Percentiles rank a stretch among this genome's conserved stretches.
Conservation (phyloP, 2,113 vertebrate species). For the Pogona vitticeps region DNA sequence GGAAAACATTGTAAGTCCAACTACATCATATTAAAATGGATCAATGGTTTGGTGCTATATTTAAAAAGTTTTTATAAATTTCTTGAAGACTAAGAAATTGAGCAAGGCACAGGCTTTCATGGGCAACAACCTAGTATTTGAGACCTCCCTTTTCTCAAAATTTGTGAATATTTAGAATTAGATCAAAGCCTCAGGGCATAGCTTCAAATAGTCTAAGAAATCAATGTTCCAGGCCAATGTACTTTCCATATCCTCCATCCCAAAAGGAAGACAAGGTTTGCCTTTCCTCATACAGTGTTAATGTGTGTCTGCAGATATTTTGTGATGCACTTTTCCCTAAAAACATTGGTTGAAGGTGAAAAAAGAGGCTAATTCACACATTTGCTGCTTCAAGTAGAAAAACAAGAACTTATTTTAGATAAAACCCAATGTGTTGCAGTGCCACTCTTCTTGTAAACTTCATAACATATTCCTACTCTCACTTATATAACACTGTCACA, state of each 20-base stretch:
- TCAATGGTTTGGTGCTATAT: not conserved
- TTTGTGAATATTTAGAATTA: not conserved
- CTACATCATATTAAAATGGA: not conserved
- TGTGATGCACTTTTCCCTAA: not conserved
- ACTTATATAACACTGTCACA: not conserved
- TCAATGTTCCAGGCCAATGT: not conserved
- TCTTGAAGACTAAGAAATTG: not conserved
- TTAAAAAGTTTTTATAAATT: not conserved
- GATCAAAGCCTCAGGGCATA: not conserved
- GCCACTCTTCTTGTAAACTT: not conserved
- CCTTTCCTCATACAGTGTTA: not conserved
- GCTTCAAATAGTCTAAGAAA: not conserved
- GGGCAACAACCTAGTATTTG: not conserved
- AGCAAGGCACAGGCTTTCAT: not conserved
- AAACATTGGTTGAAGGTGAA: not conserved
- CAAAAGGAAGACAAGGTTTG: not conserved
- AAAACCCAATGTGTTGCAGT: not conserved
- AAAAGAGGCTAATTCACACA: not conserved
- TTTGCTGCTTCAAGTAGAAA: not conserved
- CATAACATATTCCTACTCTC: not conserved
- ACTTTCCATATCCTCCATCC: not conserved
- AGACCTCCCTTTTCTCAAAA: not conserved
- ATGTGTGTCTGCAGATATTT: not conserved
- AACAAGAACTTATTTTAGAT: not conserved
- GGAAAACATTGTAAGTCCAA: not conserved